phyloP scores from a whole-genome alignment of 2,888 invertebrate species.

The Linnaemya vulpina region DNA sequence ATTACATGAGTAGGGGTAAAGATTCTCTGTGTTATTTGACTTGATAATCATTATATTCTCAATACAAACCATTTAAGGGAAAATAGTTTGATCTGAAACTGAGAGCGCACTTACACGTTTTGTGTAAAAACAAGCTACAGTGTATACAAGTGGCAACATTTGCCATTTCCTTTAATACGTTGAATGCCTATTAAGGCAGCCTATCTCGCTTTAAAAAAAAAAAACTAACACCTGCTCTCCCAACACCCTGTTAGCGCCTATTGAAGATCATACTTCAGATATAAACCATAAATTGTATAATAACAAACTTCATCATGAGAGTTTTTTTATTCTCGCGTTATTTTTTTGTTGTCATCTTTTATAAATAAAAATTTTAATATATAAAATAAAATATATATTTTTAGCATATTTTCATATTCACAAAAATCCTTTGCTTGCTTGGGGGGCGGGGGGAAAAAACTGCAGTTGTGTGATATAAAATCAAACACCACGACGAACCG shows the following conservation, averaged over 20 bases:
- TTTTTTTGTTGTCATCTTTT: conserved; percentile 32
- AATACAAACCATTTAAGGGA: too few species aligned
- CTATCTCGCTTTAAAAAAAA: too few species aligned
- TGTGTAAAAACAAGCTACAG: too few species aligned
- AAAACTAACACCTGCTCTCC: neutral
- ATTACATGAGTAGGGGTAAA: too few species aligned
- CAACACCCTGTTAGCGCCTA: conserved; percentile 1
- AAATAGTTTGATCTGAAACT: too few species aligned
- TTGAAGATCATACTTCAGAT: conserved; percentile 39
- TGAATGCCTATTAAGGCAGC: too few species aligned
- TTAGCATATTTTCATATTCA: conserved; percentile 20
- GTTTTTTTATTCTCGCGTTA: conserved; percentile 36
- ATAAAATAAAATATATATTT: conserved; percentile 24
- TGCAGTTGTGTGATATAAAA: neutral
- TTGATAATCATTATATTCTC: too few species aligned
- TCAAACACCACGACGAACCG: neutral
- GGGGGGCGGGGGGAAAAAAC: conserved; percentile 32
- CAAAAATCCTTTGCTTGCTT: conserved; percentile 31
- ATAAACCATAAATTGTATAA: conserved; percentile 36
- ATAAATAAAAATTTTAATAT: conserved; percentile 48
- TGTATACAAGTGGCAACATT: too few species aligned
- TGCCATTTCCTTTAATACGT: too few species aligned
- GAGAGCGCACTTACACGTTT: too few species aligned
- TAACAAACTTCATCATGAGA: conserved; percentile 19
- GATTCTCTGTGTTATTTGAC: too few species aligned